Base-by-base conservation (phyloP, 2,888 invertebrate genomes). In the Eucriotettix oculatus region DNA sequence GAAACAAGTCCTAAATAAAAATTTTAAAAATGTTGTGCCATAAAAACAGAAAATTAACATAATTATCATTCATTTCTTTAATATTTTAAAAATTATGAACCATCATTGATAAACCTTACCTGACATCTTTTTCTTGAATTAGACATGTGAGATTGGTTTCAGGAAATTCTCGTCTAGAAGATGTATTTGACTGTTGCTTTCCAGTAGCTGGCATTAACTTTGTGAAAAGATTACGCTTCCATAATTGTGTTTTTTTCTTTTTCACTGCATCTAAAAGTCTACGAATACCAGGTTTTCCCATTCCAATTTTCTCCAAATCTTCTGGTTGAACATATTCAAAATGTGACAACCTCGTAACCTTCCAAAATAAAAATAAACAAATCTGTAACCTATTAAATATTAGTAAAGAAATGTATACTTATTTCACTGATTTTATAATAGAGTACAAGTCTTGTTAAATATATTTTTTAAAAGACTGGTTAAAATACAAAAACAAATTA, bases 271-370 rank as follows among this genome's bases (percentile, higher is more conserved):
- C 96, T 71, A 97, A 76, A 14, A 98, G 76, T 60, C 97, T 80
- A 44, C 96, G 79, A 7, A 92, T 86, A 5, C 94, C 97, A 58
- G 97, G 97, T 71, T 90, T 91, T 57, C 95, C 92, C 70, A 98
- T 81, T 1, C 97, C 97, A 70, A 96, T 89, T 70, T 90, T 89
- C 71, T 95, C 95, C 69, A 98, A 78, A 75, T 98, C 97, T 67
- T 95, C 94, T 0, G 89, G 78, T 69, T 90, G 90, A n/a, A 98
- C 97, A 80, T 90, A 94, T 69, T 97, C 95, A 73, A 99, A 99
- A 75, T 99, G 99, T 58, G 93, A 87, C 68, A 97, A 74, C 63
- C 93, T 80, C 44, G 97, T 93, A 61, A 96, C 85, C 81, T 90
- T 80, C 65, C 66, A 64, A 62, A 56, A 54, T 56, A 53, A 55